A percentile compares a stretch with the other conserved stretches of the same genome.
These are phyloP conservation scores for Poeciliopsis presidionis DNA, from an alignment of 2,797 vertebrate genomes.

Conservation along the genomic window DNA sequence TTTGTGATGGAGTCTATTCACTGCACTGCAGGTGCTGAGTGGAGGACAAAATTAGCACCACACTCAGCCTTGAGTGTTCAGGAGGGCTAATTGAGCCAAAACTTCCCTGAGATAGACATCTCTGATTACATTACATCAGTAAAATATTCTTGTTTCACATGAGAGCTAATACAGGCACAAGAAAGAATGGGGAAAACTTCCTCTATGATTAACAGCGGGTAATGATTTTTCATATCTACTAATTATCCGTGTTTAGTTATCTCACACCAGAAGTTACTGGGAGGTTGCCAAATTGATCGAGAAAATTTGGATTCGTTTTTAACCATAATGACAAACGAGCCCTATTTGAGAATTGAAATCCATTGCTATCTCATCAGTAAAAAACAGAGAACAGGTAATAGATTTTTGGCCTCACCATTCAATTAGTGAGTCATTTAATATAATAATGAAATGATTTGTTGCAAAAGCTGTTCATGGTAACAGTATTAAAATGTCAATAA, in stretches of 20 bases:
- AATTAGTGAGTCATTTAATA: conserved; percentile 47
- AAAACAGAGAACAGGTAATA: conserved; percentile 56
- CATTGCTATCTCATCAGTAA: conserved; percentile 46
- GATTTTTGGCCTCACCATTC: conserved; percentile 50
- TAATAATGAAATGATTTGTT: conserved; percentile 42
- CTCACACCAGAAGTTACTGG: conserved; percentile 63
- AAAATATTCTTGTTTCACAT: conserved; percentile 66
- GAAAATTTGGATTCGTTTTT: conserved; percentile 57
- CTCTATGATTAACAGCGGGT: conserved; percentile 63
- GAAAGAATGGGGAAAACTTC: conserved; percentile 66
- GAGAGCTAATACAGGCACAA: conserved; percentile 52
- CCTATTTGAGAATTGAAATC: conserved; percentile 52
- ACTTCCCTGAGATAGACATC: conserved; percentile 66
- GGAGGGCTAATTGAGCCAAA: conserved; percentile 71
- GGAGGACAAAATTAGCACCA: conserved; percentile 67
- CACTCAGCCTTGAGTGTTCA: conserved; percentile 69
- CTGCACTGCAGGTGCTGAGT: conserved; percentile 68
- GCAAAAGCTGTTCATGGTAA: conserved; percentile 38
- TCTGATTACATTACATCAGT: conserved; percentile 75
- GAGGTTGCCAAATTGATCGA: conserved; percentile 61
- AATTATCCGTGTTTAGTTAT: conserved; percentile 76
- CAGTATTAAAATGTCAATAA: conserved; percentile 28
- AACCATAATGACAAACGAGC: conserved; percentile 55
- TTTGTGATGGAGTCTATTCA: conserved; percentile 46
- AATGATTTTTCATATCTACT: conserved; percentile 68